Base-by-base conservation (phyloP, 2,797 vertebrate species). In the Rhynchonycteris naso region DNA sequence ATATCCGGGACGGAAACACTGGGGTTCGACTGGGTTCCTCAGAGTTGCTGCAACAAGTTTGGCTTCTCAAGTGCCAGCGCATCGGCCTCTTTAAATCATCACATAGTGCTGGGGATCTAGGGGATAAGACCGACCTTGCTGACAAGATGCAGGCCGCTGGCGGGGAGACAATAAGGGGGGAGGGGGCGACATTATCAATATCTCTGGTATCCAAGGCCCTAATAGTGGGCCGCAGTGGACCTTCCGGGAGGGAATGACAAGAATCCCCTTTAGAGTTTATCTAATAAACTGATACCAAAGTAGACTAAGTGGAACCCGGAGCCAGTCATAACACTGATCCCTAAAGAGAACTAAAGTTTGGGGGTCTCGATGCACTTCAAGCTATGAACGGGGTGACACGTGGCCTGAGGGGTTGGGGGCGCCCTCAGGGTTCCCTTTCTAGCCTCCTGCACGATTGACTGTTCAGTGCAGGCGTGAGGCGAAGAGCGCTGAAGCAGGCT, bases 261-360 rank as follows among this genome's bases (percentile, higher is more conserved):
- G 38, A 81, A 71, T 19, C 61, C 47, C 80, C 59, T 88, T 94
- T 28, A 94, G 90, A 72, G 86, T 94, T 92, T 75, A 90, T 52
- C 93, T 92, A 82, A 94, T 76, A 95, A 96, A 91, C 43, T 79
- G 69, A 78, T 71, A 66, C 47, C 72, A 78, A 92, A 76, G 75
- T 91, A 75, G 22, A 92, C 14, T 52, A 86, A 59, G 69, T 2
- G 10, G 56, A 71, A 91, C 71, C 65, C 14, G 15, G 24, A 92
- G 59, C 58, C 15, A 28, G 33, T 84, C 59, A 79, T 47, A 85
- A 89, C 38, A 81, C 3, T 66, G 59, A 83, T 88, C 78, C 76
- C 82, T 82, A 93, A 90, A 87, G n/a, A n/a, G 90, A 90, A 94
- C 59, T 74, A 63, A 93, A 97, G 54, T 96, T 95, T 93, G 90